Evolutionary conservation across 2,797 vertebrate species (phyloP), one percentile per base, ranked within the genome.

Genomic region (Rousettus madagascariensis): DNA sequence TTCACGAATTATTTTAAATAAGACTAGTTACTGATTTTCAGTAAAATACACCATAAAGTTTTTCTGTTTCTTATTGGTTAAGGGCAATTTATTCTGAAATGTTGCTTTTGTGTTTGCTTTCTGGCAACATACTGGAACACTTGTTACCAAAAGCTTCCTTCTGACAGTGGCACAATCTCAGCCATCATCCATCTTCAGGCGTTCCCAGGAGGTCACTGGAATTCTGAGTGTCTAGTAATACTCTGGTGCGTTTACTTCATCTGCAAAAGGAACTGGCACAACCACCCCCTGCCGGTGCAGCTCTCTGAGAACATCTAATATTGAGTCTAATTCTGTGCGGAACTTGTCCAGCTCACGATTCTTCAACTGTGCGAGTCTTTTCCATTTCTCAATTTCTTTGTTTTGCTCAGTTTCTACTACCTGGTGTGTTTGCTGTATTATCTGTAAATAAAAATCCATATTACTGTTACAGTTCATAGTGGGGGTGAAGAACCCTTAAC

Each of bases 301-400:
- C 83, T 99, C 99, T 95, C 98, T 98, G 75, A 99, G 96, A 49
- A 99, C 98, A 66, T 99, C 99, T 80, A 99, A 94, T 85, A 99
- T 99, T 1, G 99, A 99, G 98, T 99, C 99, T 95, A 99, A 88
- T 96, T 99, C 99, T 65, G 98, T 96, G 61, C 99, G 98, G 96
- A 99, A 99, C 86, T 97, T 98, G 85, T 99, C 99, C 96, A 99
- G 97, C 74, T 99, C 99, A 75, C 94, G 98, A 91, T 98, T 99
- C 97, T 99, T 99, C 61, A 97, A 95, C 93, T 99, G 99, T 1
- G 99, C 99, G 43, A 99, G 96, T 22, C 97, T 98, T 86, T 98
- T 98, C 99, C 99, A 99, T 95, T 97, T 98, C 61, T 99, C 98
- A 22, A 94, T 97, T 98, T 99, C 99, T 0, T 94, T 98, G 95